A percentile compares a stretch with the other conserved stretches of the same genome.
Evolutionary conservation across 1,140 invertebrate genomes (phyloP).

Genomic region (Drosophila bipectinata): DNA sequence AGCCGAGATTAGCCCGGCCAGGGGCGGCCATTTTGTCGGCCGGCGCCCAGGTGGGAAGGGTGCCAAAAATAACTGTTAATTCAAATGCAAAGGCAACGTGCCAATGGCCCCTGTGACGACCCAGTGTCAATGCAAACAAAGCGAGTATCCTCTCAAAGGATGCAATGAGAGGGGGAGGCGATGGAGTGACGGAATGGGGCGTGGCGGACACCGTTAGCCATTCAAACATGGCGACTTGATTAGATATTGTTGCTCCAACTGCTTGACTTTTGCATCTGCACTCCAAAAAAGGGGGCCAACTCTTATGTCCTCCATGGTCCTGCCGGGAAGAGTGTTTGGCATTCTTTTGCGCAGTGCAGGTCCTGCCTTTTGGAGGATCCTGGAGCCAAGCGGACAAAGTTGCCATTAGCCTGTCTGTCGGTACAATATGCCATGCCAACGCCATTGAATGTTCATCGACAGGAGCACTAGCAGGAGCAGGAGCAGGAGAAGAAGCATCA

Average conservation of each 20-base stretch:
- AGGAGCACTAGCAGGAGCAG: background rate
- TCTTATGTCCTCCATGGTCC: too few relatives aligned
- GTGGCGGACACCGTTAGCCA: conserved; percentile 20
- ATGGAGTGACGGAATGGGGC: background rate
- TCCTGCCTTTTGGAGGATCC: conserved; percentile 4
- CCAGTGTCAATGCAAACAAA: conserved; percentile 77
- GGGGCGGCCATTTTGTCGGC: conserved; percentile 17
- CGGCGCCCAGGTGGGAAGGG: conserved; percentile 24
- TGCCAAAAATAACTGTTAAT: conserved; percentile 81
- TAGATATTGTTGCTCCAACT: conserved; percentile 68
- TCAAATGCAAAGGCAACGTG: conserved; percentile 77
- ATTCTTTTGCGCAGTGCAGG: background rate
- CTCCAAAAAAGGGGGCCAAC: background rate
- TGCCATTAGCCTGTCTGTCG: conserved; percentile 69
- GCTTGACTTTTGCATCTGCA: conserved; percentile 31
- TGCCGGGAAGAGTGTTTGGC: too few relatives aligned
- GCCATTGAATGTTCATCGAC: conserved; percentile 77
- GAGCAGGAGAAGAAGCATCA: background rate
- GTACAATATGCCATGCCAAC: conserved; percentile 66
- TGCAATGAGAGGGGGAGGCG: background rate
- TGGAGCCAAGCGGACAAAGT: conserved; percentile 43
- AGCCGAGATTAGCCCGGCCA: conserved; percentile 61
- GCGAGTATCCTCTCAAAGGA: conserved; percentile 11
- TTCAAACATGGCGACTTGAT: conserved; percentile 65
- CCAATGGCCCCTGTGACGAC: conserved; percentile 60